Conservation (phyloP, 2,113 vertebrate genomes). For the Morone saxatilis region DNA sequence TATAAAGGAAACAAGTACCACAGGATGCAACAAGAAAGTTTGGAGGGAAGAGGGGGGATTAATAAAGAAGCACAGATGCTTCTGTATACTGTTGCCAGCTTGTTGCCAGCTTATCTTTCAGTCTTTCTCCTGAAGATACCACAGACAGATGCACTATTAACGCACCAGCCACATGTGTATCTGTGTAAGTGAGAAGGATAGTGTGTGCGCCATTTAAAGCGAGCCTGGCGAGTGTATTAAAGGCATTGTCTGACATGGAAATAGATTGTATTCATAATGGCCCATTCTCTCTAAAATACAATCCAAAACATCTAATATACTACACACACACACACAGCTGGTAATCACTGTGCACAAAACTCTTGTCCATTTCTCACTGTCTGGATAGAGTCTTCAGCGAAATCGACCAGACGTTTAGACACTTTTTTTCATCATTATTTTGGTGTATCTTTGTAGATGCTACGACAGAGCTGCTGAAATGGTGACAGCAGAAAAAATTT, state of each 20-base stretch:
- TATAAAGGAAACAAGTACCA: background rate
- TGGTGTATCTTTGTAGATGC: background rate
- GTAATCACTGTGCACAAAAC: slow-evolving; percentile 54
- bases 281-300: slow-evolving; percentile 32
- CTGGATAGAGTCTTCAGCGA: slow-evolving; percentile 41
- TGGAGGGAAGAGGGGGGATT: slow-evolving; percentile 17
- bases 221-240: slow-evolving; percentile 16
- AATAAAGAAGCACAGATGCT: slow-evolving; percentile 53
- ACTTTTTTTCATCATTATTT: slow-evolving; percentile 9
- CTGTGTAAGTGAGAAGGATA: slow-evolving; percentile 25
- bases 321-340: background rate
- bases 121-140: slow-evolving; percentile 43
- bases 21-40: slow-evolving; percentile 34
- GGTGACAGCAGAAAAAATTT: background rate
- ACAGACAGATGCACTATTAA: slow-evolving; percentile 57
- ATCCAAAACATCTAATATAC: slow-evolving; percentile 29
- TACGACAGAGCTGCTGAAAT: slow-evolving; percentile 17
- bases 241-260: slow-evolving; percentile 47
- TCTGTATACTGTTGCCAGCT: slow-evolving; percentile 24
- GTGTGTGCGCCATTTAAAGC: slow-evolving; percentile 24
- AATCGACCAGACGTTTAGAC: slow-evolving; percentile 55
- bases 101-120: slow-evolving; percentile 48
- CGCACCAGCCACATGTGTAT: slow-evolving; percentile 21
- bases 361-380: slow-evolving; percentile 55
- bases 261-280: slow-evolving; percentile 32